Evolutionary conservation across 2,888 invertebrate species (phyloP).

Genomic region (Acanthopleura granulata): DNA sequence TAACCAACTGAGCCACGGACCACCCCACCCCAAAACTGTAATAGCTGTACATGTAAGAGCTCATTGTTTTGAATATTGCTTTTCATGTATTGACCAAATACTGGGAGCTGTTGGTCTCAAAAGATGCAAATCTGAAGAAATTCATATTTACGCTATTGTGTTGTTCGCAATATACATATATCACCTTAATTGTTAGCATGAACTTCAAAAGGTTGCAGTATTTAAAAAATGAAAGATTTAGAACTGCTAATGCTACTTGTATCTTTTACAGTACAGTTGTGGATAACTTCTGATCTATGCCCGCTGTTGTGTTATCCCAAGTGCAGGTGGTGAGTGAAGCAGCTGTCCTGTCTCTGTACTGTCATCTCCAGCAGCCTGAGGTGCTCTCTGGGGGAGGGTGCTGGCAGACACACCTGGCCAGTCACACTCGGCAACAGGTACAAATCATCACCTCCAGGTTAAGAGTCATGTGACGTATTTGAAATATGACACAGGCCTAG

Average conservation of each 20-base stretch:
- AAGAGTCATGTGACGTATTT: no score
- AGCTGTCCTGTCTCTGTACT: constrained; percentile 38
- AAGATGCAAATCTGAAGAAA: no score
- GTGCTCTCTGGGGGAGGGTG: constrained; percentile 60
- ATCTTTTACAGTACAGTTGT: neutral
- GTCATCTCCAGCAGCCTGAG: constrained; percentile 36
- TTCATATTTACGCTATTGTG: no score
- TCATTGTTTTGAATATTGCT: neutral
- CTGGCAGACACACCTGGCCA: constrained; percentile 49
- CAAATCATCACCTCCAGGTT: neutral
- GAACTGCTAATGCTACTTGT: no score
- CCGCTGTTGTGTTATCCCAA: neutral
- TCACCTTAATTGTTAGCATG: no score
- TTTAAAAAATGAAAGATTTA: no score
- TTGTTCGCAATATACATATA: neutral
- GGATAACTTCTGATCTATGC: neutral
- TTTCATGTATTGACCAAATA: no score
- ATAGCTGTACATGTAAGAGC: neutral
- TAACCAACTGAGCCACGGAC: no score
- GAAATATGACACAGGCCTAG: no score
- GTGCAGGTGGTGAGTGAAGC: constrained; percentile 38
- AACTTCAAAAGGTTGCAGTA: no score
- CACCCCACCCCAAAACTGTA: no score
- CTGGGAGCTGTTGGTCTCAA: no score
- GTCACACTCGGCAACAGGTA: constrained; percentile 39